These are phyloP conservation scores for Lasiurus borealis DNA, from an alignment of 2,113 vertebrate species.

Conservation along the genomic window DNA sequence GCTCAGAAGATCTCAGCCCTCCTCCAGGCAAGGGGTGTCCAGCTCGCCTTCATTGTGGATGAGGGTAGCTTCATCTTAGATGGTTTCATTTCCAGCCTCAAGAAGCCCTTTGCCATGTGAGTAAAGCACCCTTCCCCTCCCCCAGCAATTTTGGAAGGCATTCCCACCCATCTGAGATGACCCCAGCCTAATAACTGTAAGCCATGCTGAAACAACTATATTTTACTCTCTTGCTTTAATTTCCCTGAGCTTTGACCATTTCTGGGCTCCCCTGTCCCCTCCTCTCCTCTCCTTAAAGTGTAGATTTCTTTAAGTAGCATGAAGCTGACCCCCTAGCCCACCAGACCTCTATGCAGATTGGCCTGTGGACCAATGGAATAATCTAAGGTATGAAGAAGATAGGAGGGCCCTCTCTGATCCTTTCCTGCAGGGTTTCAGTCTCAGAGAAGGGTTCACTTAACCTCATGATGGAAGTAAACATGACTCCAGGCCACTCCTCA, in stretches of 20 bases:
- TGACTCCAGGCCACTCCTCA: slow-evolving; percentile 92
- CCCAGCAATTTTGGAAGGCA: not conserved
- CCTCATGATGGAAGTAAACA: slow-evolving; percentile 91
- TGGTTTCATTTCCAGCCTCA: slow-evolving; percentile 87
- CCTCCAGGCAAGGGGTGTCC: slow-evolving; percentile 89
- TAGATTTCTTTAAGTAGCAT: not conserved
- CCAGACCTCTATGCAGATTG: not conserved
- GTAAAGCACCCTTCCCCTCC: slow-evolving; percentile 63
- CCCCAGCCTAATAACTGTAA: not conserved
- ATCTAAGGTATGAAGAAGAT: not conserved
- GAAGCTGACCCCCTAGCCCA: not conserved
- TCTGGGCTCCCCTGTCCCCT: not conserved
- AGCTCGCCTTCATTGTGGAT: slow-evolving; percentile 92
- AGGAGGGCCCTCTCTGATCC: not conserved
- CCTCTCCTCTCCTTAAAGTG: not conserved
- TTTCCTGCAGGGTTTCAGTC: slow-evolving; percentile 64
- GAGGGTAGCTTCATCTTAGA: slow-evolving; percentile 91
- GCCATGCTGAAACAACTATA: not conserved
- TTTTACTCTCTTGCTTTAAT: not conserved
- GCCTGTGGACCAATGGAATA: not conserved
- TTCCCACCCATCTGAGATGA: not conserved
- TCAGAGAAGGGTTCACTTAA: slow-evolving; percentile 92
- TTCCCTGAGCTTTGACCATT: not conserved
- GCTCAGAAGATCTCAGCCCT: slow-evolving; percentile 90
- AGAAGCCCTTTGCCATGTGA: slow-evolving; percentile 94